Base-by-base conservation (phyloP, 2,797 vertebrate species). In the Hypotaenidia philippensis region DNA sequence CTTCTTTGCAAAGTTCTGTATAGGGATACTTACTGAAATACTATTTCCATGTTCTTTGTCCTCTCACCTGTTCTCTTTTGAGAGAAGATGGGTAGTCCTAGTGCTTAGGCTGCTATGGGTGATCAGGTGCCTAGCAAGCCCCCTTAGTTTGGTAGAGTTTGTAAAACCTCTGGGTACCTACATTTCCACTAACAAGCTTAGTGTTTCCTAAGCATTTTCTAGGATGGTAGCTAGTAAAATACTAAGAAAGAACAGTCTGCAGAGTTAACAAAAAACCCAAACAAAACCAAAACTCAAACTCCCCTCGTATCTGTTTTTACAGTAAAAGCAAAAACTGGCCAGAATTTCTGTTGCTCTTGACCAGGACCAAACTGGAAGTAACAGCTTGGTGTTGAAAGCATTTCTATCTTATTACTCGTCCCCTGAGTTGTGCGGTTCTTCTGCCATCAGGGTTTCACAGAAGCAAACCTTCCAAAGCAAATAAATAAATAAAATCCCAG, bases 401-500 rank as follows among this genome's bases (percentile, higher is more conserved):
- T 94, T 93, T 82, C 11, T 91, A 32, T 76, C 40, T 76, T 59
- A 72, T 9, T 91, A 20, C 61, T 93, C 66, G 80, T 91, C 93
- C 91, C 25, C 82, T 60, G 72, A 88, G 40, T 64, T 92, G 36
- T 84, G 38, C 63, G 50, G 21, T 69, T 80, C 60, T 91, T 91
- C 59, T 94, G 77, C 84, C 72, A 87, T 92, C 69, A 74, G 57
- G 70, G 80, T 91, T 96, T 92, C 85, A 79, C 66, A 93, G 76
- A 96, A 86, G 59, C 56, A 90, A 92, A 81, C 44, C 70, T 91
- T 94, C 85, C 77, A 87, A 94, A 95, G 59, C 77, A 95, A 91
- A 95, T 95, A 95, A 94, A 96, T 87, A 94, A 95, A 96, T 90
- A 95, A 93, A 94, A 78, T 63, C 69, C 72, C 79, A 95, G 76